Evolutionary conservation across 1,140 invertebrate species (phyloP), one percentile per base, ranked within the genome.

Genomic region (Phortica variegata): DNA sequence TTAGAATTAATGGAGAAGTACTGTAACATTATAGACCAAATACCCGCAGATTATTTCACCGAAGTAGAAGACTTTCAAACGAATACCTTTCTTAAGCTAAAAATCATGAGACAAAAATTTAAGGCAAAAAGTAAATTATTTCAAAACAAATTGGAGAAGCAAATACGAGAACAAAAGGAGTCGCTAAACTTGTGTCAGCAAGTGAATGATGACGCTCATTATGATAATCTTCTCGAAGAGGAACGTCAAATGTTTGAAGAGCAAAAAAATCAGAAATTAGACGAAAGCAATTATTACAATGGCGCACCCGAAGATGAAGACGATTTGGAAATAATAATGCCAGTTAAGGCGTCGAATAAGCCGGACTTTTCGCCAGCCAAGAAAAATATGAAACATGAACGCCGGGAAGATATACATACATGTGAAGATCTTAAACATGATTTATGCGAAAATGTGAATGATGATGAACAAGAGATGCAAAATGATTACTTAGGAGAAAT

Each of bases 1-100:
- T 36, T 62, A 1, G 65, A 75, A 15, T 42, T 75, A 3, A 62
- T 76, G 58, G 73, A 76, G 38, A 72, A 73, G 39, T 75, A 69
- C 32, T 75, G 68, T 13, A 49, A 53, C 7, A 52, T 76, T 15
- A 61, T 75, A 29, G 73, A 76, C 45, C 70, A 73, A 44, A 63
- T 76, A 33, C 73, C 73, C 2, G 54, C 57, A 3, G 56, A 58
- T 15, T 63, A 58, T 31, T 75, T 75, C 9, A 65, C 58, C 43
- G 46, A 54, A 26, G 66, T 76, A 8, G 42, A 41, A 3, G 73
- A 73, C 0, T 73, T 73, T 37, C 58, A 75, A 26, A 45, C 58
- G 1, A 61, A 58, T 12, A 72, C 58, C 5, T 76, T 75, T 43
- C 40, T 73, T 0, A 73, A 73, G 10, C 39, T 76, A 0, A 76